Base-by-base conservation (phyloP, 2,888 invertebrate species). In the Ornithoptera priamus region DNA sequence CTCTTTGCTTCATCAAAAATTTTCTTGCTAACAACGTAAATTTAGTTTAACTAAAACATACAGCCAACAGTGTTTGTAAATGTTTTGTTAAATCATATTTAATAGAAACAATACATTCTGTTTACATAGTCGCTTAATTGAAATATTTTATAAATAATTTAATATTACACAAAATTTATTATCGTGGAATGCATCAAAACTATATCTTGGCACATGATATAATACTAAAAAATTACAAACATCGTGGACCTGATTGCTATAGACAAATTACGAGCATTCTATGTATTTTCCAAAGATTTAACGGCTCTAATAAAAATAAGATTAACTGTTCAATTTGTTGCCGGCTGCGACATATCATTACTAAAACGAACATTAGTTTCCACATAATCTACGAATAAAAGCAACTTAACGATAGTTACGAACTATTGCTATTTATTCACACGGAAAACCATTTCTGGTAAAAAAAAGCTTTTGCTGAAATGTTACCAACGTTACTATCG, bases 321-420 rank as follows among this genome's bases (percentile, higher is more conserved):
- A 89, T 88, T 87, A 89, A 89, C 88, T 75, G 85, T 74, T 75
- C 82, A 82, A 80, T 88, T 84, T 83, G 85, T 86, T 81, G 72
- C 80, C 72, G 72, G 8, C n/a, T 20, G 39, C 22, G 63, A 22
- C 73, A 72, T 73, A 74, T 66, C 73, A 70, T 75, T 72, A 72
- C 79, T 80, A 80, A 80, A 82, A 77, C 78, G 75, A 74, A 76
- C 81, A 78, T 80, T 78, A 80, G 74, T 77, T 76, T 68, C 67
- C 72, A 74, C 76, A 78, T 81, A 79, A 78, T 77, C 79, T 77
- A 74, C 71, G 57, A 72, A 69, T 56, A 53, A 53, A 53, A 53
- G 53, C 53, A 53, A 53, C n/a, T 53, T n/a, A 53, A n/a, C n/a
- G 53, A n/a, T 5, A 53, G n/a, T n/a, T 5, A 6, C n/a, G 53